Evolutionary conservation across 2,113 vertebrate genomes (phyloP).

Genomic region (Rutilus rutilus): DNA sequence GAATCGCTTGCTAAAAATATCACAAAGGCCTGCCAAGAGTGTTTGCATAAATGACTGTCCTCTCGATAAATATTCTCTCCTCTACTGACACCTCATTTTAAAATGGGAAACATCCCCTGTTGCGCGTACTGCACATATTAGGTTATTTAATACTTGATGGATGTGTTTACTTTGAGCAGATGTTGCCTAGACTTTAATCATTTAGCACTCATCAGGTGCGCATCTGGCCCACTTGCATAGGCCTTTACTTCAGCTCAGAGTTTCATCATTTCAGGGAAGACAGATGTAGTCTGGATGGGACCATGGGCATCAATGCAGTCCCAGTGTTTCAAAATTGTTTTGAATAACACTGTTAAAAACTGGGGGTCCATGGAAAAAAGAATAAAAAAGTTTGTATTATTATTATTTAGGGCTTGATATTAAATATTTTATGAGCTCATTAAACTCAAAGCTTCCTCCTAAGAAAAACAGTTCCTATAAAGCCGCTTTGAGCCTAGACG

Average conservation of each 20-base stretch:
- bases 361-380: not conserved
- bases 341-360: not conserved
- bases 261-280: not conserved
- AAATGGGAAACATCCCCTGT: conserved; percentile 55
- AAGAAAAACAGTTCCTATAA: no score
- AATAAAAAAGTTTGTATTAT: not conserved
- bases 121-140: conserved; percentile 57
- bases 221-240: conserved; percentile 4
- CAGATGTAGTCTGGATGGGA: not conserved
- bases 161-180: conserved; percentile 71
- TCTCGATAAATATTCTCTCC: not conserved
- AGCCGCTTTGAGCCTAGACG: no score
- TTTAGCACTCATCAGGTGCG: conserved; percentile 54
- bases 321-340: conserved; percentile 28
- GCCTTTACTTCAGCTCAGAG: not conserved
- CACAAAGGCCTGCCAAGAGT: conserved; percentile 50
- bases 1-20: conserved; percentile 57
- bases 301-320: not conserved
- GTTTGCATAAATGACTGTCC: conserved; percentile 53
- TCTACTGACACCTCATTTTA: conserved; percentile 53
- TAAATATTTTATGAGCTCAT: no score
- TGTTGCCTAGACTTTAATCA: conserved; percentile 60
- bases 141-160: conserved; percentile 70
- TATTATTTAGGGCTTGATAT: not conserved
- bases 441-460: no score